These are phyloP conservation scores for Cherax destructor DNA, from an alignment of 1,140 invertebrate genomes.

Conservation along the genomic window DNA sequence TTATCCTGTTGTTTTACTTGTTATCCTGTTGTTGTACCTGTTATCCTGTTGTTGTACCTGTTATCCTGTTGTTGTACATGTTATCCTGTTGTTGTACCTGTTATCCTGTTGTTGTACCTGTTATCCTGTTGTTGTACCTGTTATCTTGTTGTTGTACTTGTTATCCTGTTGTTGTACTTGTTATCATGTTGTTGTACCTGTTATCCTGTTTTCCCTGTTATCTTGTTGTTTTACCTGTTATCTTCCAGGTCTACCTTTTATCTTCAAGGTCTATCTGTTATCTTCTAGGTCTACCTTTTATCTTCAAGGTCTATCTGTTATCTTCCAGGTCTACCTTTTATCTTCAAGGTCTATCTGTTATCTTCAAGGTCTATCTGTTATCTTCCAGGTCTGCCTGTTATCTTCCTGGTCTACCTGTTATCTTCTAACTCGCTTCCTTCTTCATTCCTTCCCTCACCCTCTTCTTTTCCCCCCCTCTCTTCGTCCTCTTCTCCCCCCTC, in stretches of 20 bases:
- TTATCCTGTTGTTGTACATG: background rate
- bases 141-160: too few species aligned
- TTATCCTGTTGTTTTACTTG: background rate
- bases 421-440: too few species aligned
- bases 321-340: too few species aligned
- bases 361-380: too few species aligned
- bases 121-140: too few species aligned
- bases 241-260: too few species aligned
- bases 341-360: too few species aligned
- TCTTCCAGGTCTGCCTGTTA: background rate
- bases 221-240: background rate
- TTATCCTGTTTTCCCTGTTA: too few species aligned
- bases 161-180: background rate
- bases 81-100: background rate
- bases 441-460: too few species aligned
- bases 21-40: background rate
- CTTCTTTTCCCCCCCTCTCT: background rate
- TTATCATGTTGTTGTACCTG: background rate
- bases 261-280: too few species aligned
- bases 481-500: background rate
- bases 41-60: background rate
- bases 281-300: too few species aligned
- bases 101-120: background rate
- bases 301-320: too few species aligned
- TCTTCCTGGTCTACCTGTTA: background rate